phyloP scores from a whole-genome alignment of 1,140 invertebrate genomes.

The Pseudomyrmex cubaensis region DNA sequence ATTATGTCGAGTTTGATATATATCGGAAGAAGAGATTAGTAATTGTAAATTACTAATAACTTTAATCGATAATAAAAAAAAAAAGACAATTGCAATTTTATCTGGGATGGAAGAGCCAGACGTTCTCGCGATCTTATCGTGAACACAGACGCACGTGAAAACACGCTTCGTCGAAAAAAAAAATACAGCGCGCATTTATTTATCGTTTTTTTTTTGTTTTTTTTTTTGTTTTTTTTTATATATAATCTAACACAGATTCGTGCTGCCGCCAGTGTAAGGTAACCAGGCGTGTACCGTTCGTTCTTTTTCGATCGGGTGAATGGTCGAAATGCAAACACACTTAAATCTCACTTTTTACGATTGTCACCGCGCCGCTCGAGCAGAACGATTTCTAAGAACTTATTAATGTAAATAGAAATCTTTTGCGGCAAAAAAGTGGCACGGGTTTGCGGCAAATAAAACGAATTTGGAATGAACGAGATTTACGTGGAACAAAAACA shows the following conservation, averaged over 20 bases:
- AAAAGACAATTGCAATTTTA: no score
- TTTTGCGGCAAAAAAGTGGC: no score
- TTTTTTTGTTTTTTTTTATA: slow-evolving; percentile 25
- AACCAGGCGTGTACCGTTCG: not conserved
- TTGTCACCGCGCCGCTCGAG: not conserved
- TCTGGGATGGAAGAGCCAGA: no score
- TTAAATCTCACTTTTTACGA: not conserved
- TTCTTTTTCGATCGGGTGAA: not conserved
- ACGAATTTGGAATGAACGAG: no score
- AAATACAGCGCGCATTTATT: slow-evolving; percentile 20
- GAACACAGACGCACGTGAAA: not conserved
- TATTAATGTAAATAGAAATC: no score
- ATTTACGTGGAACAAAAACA: not conserved
- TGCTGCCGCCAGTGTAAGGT: slow-evolving; percentile 30
- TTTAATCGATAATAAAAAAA: no score
- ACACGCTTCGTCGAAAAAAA: slow-evolving; percentile 15
- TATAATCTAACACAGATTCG: slow-evolving; percentile 64
- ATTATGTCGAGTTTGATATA: no score
- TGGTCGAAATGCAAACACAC: not conserved
- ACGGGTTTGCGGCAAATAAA: no score
- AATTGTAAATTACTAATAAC: no score
- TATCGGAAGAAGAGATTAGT: no score
- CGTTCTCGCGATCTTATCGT: slow-evolving; percentile 22
- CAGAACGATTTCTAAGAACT: slow-evolving; percentile 2
- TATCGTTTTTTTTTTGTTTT: slow-evolving; percentile 42